Conservation (phyloP, 2,113 vertebrate genomes). For the Cyprinodon brontotheroides region DNA sequence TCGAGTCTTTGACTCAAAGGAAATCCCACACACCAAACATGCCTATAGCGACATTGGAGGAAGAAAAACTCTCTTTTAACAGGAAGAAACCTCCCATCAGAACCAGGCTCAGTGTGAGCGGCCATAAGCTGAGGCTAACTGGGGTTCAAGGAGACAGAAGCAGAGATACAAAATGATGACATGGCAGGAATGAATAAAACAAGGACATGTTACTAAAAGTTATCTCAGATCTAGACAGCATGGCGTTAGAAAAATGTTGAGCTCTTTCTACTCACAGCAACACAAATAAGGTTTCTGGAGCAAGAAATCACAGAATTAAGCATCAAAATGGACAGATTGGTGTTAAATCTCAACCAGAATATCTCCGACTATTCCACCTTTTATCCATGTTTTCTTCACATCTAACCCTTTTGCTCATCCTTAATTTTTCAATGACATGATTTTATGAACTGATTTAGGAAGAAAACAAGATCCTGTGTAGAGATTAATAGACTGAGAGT, state of each 20-base stretch:
- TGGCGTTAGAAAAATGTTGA: slow-evolving; percentile 32
- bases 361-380: slow-evolving; percentile 4
- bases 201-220: too few species aligned
- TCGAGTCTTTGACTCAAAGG: too few species aligned
- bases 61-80: too few species aligned
- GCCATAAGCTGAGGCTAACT: too few species aligned
- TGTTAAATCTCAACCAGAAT: slow-evolving; percentile 17
- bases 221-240: not conserved
- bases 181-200: too few species aligned
- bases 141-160: too few species aligned
- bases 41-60: too few species aligned
- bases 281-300: slow-evolving; percentile 47
- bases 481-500: slow-evolving; percentile 27
- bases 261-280: slow-evolving; percentile 27
- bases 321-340: slow-evolving; percentile 24
- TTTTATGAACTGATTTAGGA: slow-evolving; percentile 51
- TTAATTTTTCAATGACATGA: slow-evolving; percentile 55
- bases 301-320: slow-evolving; percentile 35
- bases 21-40: too few species aligned
- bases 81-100: too few species aligned
- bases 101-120: too few species aligned
- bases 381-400: not conserved
- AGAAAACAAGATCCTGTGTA: slow-evolving; percentile 47
- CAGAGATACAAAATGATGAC: too few species aligned
- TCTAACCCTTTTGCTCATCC: slow-evolving; percentile 8